Percentiles rank a stretch among this genome's conserved stretches.
Conservation (phyloP, 2,797 vertebrate genomes). For the Poeciliopsis turneri region DNA sequence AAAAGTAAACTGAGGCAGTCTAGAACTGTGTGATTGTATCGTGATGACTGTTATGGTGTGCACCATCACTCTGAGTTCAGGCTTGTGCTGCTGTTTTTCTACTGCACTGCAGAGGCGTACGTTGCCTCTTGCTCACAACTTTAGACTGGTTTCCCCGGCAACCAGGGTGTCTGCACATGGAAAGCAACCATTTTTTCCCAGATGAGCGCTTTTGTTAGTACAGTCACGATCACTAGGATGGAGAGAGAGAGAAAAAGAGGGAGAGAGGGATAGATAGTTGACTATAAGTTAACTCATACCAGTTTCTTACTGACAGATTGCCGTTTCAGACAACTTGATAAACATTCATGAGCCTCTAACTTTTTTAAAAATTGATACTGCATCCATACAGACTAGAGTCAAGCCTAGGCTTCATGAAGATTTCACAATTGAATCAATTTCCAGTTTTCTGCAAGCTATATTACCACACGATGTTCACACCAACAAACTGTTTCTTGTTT, state of each 20-base stretch:
- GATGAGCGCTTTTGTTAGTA: constrained; percentile 83
- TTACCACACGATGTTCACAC: neutral
- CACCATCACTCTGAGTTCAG: constrained; percentile 66
- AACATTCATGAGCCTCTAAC: constrained; percentile 25
- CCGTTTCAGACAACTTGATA: constrained; percentile 48
- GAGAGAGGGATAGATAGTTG: constrained; percentile 18
- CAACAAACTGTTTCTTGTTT: neutral
- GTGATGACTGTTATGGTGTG: constrained; percentile 58
- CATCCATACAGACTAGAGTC: neutral
- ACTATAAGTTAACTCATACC: constrained; percentile 51
- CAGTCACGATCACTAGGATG: constrained; percentile 78
- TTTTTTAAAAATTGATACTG: neutral
- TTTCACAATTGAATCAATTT: constrained; percentile 12
- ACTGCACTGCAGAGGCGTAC: constrained; percentile 84
- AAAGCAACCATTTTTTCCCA: constrained; percentile 81
- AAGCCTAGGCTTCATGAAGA: constrained; percentile 3
- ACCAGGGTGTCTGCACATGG: constrained; percentile 84
- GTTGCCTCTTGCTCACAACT: constrained; percentile 79
- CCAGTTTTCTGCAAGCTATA: constrained; percentile 22
- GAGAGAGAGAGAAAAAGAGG: constrained; percentile 46
- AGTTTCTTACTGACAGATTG: constrained; percentile 56
- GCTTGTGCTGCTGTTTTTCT: constrained; percentile 77
- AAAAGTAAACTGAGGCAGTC: constrained; percentile 15
- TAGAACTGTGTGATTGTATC: constrained; percentile 42
- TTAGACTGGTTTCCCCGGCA: constrained; percentile 84